A percentile compares a stretch with the other conserved stretches of the same genome.
These are phyloP conservation scores for Ophthalmotilapia sp. DNA, from an alignment of 2,113 vertebrate species.

Conservation along the genomic window DNA sequence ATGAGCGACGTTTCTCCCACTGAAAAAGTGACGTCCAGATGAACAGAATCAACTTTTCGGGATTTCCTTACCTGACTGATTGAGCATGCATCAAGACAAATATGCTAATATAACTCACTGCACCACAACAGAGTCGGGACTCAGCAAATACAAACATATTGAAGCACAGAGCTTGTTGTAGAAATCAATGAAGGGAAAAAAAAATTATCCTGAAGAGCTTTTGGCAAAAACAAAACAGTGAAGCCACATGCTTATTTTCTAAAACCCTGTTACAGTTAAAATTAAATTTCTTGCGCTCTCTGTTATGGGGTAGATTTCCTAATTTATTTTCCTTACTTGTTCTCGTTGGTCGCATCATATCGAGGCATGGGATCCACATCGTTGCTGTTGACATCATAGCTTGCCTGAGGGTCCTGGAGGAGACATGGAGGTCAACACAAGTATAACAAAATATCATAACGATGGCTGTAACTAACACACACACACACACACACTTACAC, in stretches of 20 bases:
- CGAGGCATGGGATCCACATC: slow-evolving; percentile 98
- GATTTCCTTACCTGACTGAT: background rate
- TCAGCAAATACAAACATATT: slow-evolving; percentile 9
- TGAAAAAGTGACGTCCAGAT: background rate
- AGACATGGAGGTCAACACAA: background rate
- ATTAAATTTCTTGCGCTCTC: background rate
- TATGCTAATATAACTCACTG: slow-evolving; percentile 6
- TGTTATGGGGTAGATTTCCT: background rate
- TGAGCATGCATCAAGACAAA: background rate
- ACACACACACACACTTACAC: too few species aligned
- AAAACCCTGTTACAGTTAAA: background rate
- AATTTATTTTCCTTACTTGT: slow-evolving; percentile 84
- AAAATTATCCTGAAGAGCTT: background rate
- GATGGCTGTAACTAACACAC: background rate
- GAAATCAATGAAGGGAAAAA: background rate
- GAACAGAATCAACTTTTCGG: background rate
- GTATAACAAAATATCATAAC: background rate
- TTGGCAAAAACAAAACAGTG: background rate
- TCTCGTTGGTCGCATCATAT: slow-evolving; percentile 97
- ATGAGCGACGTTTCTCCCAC: background rate
- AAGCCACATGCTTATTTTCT: background rate
- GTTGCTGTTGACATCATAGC: slow-evolving; percentile 97
- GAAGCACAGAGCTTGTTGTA: background rate
- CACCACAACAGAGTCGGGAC: slow-evolving; percentile 28
- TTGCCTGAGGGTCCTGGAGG: slow-evolving; percentile 88